phyloP scores from a whole-genome alignment of 1,140 invertebrate species.

The Heliconius himera region DNA sequence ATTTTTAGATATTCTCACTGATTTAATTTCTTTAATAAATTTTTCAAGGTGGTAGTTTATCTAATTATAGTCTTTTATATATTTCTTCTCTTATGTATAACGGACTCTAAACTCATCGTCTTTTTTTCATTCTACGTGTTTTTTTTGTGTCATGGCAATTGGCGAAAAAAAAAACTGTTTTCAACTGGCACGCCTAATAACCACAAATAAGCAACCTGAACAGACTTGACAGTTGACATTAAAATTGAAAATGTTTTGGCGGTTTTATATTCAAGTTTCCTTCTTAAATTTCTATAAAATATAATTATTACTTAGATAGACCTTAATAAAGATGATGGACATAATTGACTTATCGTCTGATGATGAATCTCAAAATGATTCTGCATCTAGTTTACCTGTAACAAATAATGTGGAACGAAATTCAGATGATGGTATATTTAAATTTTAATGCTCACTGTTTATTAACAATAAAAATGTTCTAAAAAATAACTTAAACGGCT shows the following conservation, averaged over 20 bases:
- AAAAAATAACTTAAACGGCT: not conserved
- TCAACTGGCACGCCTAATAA: too few relatives aligned
- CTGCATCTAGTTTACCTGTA: not conserved
- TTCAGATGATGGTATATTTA: not conserved
- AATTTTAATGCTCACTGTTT: not conserved
- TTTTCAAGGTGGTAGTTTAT: too few relatives aligned
- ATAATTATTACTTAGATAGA: not conserved
- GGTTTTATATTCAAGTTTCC: not conserved
- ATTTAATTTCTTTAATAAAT: too few relatives aligned
- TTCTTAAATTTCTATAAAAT: not conserved
- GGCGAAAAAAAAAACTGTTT: too few relatives aligned
- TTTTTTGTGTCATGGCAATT: too few relatives aligned
- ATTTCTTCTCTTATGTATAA: too few relatives aligned
- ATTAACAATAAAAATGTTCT: not conserved
- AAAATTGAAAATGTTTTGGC: not conserved
- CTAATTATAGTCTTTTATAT: too few relatives aligned
- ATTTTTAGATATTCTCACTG: too few relatives aligned
- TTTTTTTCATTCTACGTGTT: too few relatives aligned
- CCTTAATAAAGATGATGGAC: not conserved
- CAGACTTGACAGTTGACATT: not conserved
- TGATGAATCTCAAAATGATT: conserved; percentile 15
- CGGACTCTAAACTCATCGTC: too few relatives aligned
- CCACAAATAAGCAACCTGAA: too few relatives aligned
- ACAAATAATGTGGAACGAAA: not conserved
- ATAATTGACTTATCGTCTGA: conserved; percentile 23